Evolutionary conservation across 2,113 vertebrate species (phyloP).

Genomic region (Oreocharis arfaki): DNA sequence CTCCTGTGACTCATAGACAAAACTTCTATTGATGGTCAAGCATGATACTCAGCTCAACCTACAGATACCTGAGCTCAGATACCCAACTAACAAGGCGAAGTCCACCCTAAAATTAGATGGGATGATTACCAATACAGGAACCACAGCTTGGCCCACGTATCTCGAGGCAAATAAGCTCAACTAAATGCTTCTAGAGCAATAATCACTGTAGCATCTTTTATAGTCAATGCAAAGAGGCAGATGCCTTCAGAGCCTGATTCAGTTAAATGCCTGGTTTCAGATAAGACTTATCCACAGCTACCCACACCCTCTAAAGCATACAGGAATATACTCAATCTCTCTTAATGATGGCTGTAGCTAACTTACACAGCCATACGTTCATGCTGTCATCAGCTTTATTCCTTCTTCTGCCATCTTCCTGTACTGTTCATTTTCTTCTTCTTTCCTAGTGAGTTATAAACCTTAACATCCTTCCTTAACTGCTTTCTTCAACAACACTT

Average conservation of each 20-base stretch:
- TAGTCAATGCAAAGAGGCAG: not conserved
- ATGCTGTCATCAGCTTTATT: not conserved
- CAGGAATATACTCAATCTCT: not conserved
- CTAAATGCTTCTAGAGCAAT: not conserved
- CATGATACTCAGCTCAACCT: fast-evolving
- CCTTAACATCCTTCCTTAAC: not conserved
- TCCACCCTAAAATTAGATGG: not conserved
- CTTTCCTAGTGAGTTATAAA: not conserved
- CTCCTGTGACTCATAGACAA: not conserved
- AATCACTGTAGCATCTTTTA: not conserved
- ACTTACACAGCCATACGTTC: not conserved
- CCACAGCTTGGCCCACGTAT: fast-evolving
- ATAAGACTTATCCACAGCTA: not conserved
- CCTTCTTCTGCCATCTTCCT: not conserved
- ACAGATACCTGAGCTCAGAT: not conserved
- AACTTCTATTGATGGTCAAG: not conserved
- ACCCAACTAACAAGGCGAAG: not conserved
- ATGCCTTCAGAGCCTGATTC: not conserved
- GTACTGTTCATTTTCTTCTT: not conserved
- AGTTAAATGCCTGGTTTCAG: not conserved
- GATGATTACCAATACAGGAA: not conserved
- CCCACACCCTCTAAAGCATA: not conserved
- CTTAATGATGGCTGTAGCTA: not conserved
- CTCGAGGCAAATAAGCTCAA: not conserved
- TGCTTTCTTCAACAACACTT: not conserved